Evolutionary conservation across 2,797 vertebrate genomes (phyloP).

Genomic region (Xiphorhynchus erythropygius): DNA sequence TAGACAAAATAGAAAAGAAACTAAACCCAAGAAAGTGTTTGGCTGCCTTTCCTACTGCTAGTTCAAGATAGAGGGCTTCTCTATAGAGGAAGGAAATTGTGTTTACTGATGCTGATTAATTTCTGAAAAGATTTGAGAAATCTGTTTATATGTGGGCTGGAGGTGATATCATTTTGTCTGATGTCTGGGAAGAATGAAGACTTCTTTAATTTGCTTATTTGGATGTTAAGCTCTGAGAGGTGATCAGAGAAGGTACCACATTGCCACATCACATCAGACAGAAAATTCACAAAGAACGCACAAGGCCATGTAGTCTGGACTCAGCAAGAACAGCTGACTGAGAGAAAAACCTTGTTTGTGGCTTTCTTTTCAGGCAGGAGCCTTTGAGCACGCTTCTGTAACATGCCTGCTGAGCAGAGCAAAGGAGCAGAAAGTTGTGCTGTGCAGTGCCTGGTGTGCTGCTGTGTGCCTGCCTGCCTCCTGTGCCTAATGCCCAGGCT

Average conservation of each 20-base stretch:
- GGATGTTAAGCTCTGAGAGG: background rate
- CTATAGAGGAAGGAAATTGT: background rate
- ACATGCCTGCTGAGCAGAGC: background rate
- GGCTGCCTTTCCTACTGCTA: background rate
- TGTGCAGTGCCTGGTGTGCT: background rate
- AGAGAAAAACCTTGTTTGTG: background rate
- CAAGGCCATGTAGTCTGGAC: background rate
- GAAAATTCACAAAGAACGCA: background rate
- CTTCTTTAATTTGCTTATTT: background rate
- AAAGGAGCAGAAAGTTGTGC: background rate
- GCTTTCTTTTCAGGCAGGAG: background rate
- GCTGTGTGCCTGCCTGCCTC: background rate
- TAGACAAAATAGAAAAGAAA: background rate
- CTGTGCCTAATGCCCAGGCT: background rate
- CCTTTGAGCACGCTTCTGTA: background rate
- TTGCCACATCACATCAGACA: background rate
- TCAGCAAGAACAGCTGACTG: background rate
- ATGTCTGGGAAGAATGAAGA: background rate
- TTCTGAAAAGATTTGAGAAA: background rate
- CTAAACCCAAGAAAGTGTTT: background rate
- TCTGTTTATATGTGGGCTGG: background rate
- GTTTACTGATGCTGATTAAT: slow-evolving; percentile 4
- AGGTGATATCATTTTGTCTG: background rate
- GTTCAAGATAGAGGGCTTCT: background rate
- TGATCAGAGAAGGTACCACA: background rate